Evolutionary conservation across 2,797 vertebrate genomes (phyloP).

Genomic region (Hemibagrus guttatus): DNA sequence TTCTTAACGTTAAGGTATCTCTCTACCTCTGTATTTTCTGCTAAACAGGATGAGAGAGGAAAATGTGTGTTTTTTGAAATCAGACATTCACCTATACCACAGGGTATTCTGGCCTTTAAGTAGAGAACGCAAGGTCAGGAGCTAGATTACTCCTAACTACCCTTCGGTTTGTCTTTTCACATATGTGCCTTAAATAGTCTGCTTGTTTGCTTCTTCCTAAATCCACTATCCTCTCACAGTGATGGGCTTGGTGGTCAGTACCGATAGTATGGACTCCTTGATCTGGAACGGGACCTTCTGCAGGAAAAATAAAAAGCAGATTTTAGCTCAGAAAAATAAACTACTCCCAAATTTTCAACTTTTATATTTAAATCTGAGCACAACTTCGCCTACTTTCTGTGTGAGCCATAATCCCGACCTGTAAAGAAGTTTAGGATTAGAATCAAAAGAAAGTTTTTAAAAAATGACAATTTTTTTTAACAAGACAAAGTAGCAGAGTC

Average conservation of each 20-base stretch:
- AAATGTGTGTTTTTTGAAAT: constrained; percentile 1
- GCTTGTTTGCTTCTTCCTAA: neutral
- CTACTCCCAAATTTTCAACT: neutral
- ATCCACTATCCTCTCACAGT: constrained; percentile 25
- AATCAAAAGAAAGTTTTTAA: neutral
- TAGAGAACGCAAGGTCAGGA: neutral
- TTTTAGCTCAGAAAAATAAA: neutral
- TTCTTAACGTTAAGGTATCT: constrained; percentile 14
- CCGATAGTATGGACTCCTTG: constrained; percentile 80
- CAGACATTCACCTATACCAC: constrained; percentile 27
- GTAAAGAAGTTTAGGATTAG: constrained; percentile 59
- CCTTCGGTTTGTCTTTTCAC: neutral
- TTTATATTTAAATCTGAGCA: neutral
- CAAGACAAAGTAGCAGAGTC: neutral
- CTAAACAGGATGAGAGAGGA: neutral
- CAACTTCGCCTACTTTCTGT: constrained; percentile 79
- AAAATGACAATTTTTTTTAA: neutral
- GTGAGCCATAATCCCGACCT: constrained; percentile 87
- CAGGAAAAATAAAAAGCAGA: neutral
- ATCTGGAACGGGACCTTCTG: constrained; percentile 80
- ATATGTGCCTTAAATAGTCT: constrained; percentile 31
- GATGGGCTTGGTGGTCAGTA: constrained; percentile 66
- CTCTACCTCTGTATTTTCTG: neutral
- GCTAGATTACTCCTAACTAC: neutral
- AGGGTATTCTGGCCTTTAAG: constrained; percentile 44